These are phyloP conservation scores for Hydrotaea diabolus DNA, from an alignment of 2,888 invertebrate species.

Conservation along the genomic window DNA sequence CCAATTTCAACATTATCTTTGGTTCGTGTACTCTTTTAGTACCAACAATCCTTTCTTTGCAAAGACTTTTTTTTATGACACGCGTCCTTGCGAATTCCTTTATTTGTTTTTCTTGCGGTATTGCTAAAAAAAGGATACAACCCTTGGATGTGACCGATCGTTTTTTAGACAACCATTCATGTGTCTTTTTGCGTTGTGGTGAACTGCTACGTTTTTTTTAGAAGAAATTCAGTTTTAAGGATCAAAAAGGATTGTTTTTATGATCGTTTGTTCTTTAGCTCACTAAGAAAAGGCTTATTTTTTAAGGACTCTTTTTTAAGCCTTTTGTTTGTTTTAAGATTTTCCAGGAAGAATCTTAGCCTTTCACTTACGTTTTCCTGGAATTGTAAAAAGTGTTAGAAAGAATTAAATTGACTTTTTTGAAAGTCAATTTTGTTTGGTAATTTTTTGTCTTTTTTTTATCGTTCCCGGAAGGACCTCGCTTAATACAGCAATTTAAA, in stretches of 20 bases:
- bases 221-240: constrained; percentile 56
- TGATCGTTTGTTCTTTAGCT: too few species aligned
- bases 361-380: background rate
- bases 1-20: background rate
- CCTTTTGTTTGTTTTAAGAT: constrained; percentile 9
- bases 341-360: constrained; percentile 13
- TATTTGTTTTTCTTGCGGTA: constrained; percentile 53
- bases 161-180: constrained; percentile 22
- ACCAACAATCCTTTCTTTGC: constrained; percentile 48
- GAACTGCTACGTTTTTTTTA: constrained; percentile 53
- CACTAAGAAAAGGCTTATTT: background rate
- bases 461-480: constrained; percentile 17
- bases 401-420: constrained; percentile 46
- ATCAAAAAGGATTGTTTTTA: constrained; percentile 56
- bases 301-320: constrained; percentile 22
- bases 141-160: background rate
- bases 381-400: constrained; percentile 25
- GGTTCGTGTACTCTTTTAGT: background rate
- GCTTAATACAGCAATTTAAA: background rate
- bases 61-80: constrained; percentile 49
- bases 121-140: constrained; percentile 33
- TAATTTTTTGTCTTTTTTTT: constrained; percentile 30
- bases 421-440: constrained; percentile 39
- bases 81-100: constrained; percentile 54
- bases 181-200: background rate